Base-by-base conservation (phyloP, 2,797 vertebrate genomes). In the Chelmon rostratus region DNA sequence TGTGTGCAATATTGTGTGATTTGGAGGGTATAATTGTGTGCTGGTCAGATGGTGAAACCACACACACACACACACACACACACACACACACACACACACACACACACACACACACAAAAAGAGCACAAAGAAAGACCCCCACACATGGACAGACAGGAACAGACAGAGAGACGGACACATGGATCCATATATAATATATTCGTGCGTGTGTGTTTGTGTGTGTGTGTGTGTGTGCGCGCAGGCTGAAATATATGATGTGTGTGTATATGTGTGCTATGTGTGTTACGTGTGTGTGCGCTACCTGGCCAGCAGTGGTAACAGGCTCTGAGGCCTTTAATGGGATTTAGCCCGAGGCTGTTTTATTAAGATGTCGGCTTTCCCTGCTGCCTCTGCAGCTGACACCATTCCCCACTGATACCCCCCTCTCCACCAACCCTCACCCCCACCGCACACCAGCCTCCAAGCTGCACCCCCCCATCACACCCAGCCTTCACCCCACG, bases 281-380 rank as follows among this genome's bases (percentile, higher is more conserved):
- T 87, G 88, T 88, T 87, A 86, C 69, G 76, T 89, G 90, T 90
- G 88, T 88, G 96, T 89, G 95, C 94, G 96, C 96, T 98, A 98
- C 97, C 97, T 98, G 97, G 97, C 97, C 97, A 97, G 97, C 97
- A 97, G 97, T 97, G 97, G 97, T 98, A 98, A 98, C 97, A 98
- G 97, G 97, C 97, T 98, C 97, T 98, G 98, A 99, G 98, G 97
- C 97, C 97, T 98, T 99, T 99, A 99, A 99, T 99, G 98, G 98
- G 98, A 98, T 99, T 98, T 99, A 93, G 98, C 98, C 98, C 42
- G 96, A 96, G 98, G 98, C 98, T 97, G 96, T 99, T 99, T 99
- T 99, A 99, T 99, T 99, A 99, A 99, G 98, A 99, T 97, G 98
- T 99, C 95, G 97, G 97, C 97, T 98, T 98, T 98, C 97, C 97